Percentiles rank a stretch among this genome's conserved stretches.
These are phyloP conservation scores for Ashinkailepas kermadecensis DNA, from an alignment of 2,888 invertebrate genomes.

Conservation along the genomic window DNA sequence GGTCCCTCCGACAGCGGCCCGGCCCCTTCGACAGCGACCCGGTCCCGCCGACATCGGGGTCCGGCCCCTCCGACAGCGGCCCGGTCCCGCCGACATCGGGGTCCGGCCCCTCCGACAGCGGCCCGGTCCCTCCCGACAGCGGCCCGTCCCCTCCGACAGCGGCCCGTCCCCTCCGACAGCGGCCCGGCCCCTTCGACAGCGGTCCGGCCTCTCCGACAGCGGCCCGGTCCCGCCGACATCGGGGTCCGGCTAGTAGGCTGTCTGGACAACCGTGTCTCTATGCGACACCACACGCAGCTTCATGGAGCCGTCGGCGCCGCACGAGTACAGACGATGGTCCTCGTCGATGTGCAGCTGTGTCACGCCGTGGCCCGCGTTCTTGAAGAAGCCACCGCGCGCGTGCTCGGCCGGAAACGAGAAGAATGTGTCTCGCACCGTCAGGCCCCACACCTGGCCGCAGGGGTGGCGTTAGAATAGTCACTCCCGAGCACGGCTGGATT, in stretches of 20 bases:
- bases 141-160: no score
- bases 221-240: background rate
- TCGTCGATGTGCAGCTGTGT: slow-evolving; percentile 90
- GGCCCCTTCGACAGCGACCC: no score
- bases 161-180: no score
- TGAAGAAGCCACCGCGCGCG: slow-evolving; percentile 91
- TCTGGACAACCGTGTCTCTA: slow-evolving; percentile 39
- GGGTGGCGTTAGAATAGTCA: background rate
- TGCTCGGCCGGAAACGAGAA: slow-evolving; percentile 90
- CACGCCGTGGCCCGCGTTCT: slow-evolving; percentile 87
- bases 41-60: no score
- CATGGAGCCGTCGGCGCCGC: slow-evolving; percentile 98
- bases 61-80: no score
- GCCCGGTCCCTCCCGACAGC: background rate
- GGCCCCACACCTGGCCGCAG: slow-evolving; percentile 73
- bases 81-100: no score
- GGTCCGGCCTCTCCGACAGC: background rate
- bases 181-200: background rate
- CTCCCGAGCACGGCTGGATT: no score
- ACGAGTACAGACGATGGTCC: slow-evolving; percentile 85
- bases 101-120: background rate
- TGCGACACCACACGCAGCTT: slow-evolving; percentile 91
- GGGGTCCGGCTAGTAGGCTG: slow-evolving; percentile 28
- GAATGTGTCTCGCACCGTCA: slow-evolving; percentile 75
- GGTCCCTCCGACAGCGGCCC: no score